Percentiles rank a stretch among this genome's conserved stretches.
Conservation (phyloP, 2,113 vertebrate species). For the Malurus alboscapulatus region DNA sequence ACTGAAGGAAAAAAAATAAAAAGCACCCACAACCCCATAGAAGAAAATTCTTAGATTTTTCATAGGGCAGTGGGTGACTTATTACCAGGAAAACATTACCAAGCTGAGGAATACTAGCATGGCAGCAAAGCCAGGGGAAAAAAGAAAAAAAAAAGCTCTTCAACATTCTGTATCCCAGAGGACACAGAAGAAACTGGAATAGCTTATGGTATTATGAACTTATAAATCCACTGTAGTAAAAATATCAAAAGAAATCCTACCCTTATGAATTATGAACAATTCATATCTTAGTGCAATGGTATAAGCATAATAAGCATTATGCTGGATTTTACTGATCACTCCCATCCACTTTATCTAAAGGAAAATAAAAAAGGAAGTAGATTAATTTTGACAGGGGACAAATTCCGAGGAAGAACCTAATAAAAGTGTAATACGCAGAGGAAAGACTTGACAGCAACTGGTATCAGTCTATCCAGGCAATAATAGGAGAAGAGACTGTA, state of each 20-base stretch:
- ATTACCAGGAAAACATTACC: neutral
- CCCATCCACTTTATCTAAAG: neutral
- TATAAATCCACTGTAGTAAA: constrained; percentile 18
- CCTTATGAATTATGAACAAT: neutral
- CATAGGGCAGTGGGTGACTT: neutral
- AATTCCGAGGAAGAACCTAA: constrained; percentile 18
- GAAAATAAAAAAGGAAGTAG: neutral
- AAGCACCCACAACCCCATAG: neutral
- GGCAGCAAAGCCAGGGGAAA: neutral
- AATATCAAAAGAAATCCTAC: neutral
- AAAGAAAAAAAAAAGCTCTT: neutral
- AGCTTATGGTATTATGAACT: neutral
- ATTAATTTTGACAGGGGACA: neutral
- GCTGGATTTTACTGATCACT: neutral
- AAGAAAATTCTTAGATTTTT: neutral
- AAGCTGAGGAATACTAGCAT: neutral
- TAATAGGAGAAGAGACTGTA: constrained; percentile 1
- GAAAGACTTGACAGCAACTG: constrained; percentile 4
- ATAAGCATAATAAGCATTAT: neutral
- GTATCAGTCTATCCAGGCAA: neutral
- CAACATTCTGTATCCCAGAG: neutral
- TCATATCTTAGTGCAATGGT: neutral
- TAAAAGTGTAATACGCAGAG: constrained; percentile 12
- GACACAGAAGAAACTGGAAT: neutral
- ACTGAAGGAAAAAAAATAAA: neutral